These are phyloP conservation scores for Byasa hedistus DNA, from an alignment of 2,888 invertebrate genomes.

Conservation along the genomic window DNA sequence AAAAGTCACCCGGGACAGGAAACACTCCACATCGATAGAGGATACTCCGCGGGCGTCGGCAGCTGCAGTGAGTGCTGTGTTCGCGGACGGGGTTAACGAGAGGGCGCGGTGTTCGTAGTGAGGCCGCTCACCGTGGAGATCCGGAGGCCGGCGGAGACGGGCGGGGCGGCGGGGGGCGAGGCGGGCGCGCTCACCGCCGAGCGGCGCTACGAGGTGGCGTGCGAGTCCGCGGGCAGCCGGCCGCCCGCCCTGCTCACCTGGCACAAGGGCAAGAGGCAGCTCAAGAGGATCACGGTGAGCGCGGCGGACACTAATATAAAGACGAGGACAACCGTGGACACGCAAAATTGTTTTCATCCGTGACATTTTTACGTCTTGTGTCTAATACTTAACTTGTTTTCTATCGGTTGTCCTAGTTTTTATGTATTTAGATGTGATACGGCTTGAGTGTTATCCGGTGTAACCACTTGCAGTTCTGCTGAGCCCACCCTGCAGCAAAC, in stretches of 20 bases:
- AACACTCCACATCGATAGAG: constrained; percentile 13
- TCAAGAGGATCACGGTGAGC: constrained; percentile 87
- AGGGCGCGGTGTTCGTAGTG: constrained; percentile 76
- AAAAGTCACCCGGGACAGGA: background rate
- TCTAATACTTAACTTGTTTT: too few species aligned
- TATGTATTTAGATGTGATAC: too few species aligned
- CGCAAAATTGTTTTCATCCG: too few species aligned
- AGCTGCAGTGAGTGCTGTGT: constrained; percentile 8
- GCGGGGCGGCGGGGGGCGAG: constrained; percentile 70
- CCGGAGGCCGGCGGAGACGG: constrained; percentile 74
- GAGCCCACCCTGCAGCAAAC: too few species aligned
- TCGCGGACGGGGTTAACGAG: constrained; percentile 16
- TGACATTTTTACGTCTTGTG: too few species aligned
- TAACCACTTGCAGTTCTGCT: too few species aligned
- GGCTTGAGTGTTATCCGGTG: too few species aligned
- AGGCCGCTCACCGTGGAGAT: constrained; percentile 90
- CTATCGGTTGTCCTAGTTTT: too few species aligned
- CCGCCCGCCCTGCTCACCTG: constrained; percentile 93
- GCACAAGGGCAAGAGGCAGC: constrained; percentile 92
- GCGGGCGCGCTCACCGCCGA: constrained; percentile 88
- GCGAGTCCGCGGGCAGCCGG: constrained; percentile 91
- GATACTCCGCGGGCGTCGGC: constrained; percentile 13
- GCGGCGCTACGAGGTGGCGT: constrained; percentile 89
- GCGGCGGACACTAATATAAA: background rate
- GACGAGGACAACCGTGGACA: too few species aligned